phyloP scores from a whole-genome alignment of 2,113 vertebrate genomes.

The Tretioscincus oriximinensis region DNA sequence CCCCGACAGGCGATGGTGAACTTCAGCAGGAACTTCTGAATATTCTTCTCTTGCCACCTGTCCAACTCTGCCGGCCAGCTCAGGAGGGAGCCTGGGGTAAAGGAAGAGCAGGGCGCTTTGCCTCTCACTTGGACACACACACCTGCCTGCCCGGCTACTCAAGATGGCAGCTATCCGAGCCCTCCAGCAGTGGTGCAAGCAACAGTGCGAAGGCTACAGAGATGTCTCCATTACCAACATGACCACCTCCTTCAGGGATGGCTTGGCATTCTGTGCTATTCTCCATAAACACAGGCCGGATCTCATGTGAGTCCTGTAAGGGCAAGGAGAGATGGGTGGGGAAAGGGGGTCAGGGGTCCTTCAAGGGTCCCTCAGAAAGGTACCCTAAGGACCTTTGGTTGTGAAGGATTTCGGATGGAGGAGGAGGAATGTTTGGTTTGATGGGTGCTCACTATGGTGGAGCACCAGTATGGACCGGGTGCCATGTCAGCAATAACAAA shows the following conservation, averaged over 20 bases:
- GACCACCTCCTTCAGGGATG: constrained; percentile 94
- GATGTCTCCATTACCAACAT: constrained; percentile 91
- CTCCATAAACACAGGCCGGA: constrained; percentile 93
- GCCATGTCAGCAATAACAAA: too few species aligned
- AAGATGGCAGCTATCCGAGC: constrained; percentile 90
- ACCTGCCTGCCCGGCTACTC: background rate
- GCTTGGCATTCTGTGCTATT: constrained; percentile 94
- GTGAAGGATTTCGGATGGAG: too few species aligned
- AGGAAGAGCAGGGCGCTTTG: background rate
- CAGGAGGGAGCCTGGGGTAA: background rate
- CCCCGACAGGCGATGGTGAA: background rate
- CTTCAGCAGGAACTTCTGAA: background rate
- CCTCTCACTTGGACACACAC: too few species aligned
- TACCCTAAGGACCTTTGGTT: accelerated
- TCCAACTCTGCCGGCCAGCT: too few species aligned
- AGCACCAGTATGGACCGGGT: too few species aligned
- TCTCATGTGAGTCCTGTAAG: constrained; percentile 83
- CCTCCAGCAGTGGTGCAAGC: constrained; percentile 90
- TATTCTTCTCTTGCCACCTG: background rate
- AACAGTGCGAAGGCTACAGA: constrained; percentile 87
- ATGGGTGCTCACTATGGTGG: too few species aligned
- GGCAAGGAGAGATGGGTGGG: accelerated
- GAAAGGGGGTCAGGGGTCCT: background rate
- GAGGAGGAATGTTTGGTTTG: too few species aligned
- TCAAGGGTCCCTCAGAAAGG: too few species aligned